Evolutionary conservation across 2,113 vertebrate species (phyloP).

Genomic region (Xenopus borealis): DNA sequence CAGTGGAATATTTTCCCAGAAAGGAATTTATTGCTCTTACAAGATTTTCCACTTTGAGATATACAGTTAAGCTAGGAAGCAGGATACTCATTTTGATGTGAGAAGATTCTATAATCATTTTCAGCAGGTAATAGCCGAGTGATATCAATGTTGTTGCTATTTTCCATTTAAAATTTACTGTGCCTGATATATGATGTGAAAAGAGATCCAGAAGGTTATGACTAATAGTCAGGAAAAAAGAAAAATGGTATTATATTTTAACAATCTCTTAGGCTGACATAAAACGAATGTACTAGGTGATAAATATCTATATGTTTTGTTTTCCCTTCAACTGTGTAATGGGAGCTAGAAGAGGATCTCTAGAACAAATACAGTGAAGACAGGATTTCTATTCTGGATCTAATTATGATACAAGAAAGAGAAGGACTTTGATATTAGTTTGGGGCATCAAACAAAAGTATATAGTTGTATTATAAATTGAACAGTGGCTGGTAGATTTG

Average conservation of each 20-base stretch:
- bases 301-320: background rate
- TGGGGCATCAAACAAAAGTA: too few relatives aligned
- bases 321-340: background rate
- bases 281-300: background rate
- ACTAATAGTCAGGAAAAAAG: slow-evolving; percentile 3
- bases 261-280: background rate
- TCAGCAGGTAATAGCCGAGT: slow-evolving; percentile 7
- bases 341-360: background rate
- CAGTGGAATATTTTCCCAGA: slow-evolving; percentile 22
- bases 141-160: slow-evolving; percentile 10
- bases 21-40: background rate
- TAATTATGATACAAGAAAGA: too few relatives aligned
- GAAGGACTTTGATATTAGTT: too few relatives aligned
- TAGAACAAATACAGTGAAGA: background rate
- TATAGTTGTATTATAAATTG: too few relatives aligned
- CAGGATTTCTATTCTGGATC: background rate
- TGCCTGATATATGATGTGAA: background rate
- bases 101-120: slow-evolving; percentile 22
- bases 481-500: too few relatives aligned
- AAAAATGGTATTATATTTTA: slow-evolving; percentile 6
- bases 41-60: background rate
- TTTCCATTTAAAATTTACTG: slow-evolving; percentile 10
- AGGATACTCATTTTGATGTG: background rate
- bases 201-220: background rate
- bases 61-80: background rate